Conservation (phyloP, 30 jellyfish, hydroid and myxozoan species). For the Cassiopea andromeda region DNA sequence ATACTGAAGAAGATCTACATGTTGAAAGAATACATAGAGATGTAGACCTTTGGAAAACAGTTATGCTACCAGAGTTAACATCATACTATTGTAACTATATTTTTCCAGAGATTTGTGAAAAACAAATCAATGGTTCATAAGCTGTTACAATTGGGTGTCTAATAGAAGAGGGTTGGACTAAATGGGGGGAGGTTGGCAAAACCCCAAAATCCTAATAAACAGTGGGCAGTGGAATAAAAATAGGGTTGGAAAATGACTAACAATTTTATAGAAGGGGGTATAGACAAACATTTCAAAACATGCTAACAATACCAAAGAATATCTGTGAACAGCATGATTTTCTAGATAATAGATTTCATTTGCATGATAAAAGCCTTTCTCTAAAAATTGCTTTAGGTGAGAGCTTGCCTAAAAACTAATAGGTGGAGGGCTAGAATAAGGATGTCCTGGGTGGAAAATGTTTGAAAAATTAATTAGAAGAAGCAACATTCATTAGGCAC, state of each 20-base stretch:
- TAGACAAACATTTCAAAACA: neutral
- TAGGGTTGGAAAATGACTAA: neutral
- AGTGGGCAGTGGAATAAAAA: neutral
- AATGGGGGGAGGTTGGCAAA: neutral
- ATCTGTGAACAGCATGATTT: neutral
- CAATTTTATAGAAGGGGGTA: no score
- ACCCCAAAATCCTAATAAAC: neutral
- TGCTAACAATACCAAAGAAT: neutral
- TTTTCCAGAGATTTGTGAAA: slow-evolving; percentile 1
- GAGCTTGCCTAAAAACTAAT: neutral
- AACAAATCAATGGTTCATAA: neutral
- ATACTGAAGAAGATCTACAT: slow-evolving; percentile 33
- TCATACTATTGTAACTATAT: slow-evolving; percentile 21
- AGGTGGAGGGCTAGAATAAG: neutral
- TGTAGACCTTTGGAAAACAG: slow-evolving; percentile 31
- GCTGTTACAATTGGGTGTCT: neutral
- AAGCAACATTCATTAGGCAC: neutral
- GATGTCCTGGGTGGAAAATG: neutral
- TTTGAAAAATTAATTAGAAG: neutral
- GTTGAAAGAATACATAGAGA: slow-evolving; percentile 39
- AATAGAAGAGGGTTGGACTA: neutral
- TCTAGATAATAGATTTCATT: neutral
- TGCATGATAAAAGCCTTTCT: neutral
- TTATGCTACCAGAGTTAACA: slow-evolving; percentile 51
- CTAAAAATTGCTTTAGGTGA: neutral